These are phyloP conservation scores for Stegana nigrithorax DNA, from an alignment of 2,888 invertebrate species.

Conservation along the genomic window DNA sequence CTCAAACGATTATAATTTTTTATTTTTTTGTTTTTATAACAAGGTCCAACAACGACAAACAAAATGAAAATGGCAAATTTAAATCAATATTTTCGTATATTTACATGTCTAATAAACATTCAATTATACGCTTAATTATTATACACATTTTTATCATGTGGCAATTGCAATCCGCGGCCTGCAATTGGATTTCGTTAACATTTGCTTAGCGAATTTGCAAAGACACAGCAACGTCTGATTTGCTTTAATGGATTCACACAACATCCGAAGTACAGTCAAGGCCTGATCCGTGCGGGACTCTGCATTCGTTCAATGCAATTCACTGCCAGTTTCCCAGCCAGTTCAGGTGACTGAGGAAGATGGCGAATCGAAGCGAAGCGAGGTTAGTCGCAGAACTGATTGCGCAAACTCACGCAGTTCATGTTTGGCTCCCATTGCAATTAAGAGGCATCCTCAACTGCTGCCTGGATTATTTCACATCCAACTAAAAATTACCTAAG, in stretches of 20 bases:
- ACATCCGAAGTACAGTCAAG: neutral
- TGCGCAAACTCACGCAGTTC: slow-evolving; percentile 54
- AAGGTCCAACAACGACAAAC: neutral
- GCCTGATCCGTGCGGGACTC: neutral
- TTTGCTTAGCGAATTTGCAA: neutral
- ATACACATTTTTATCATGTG: too few relatives aligned
- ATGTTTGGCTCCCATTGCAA: slow-evolving; percentile 51
- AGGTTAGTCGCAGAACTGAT: slow-evolving; percentile 41
- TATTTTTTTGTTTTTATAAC: slow-evolving; percentile 12
- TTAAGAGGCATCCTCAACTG: slow-evolving; percentile 36
- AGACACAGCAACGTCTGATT: too few relatives aligned
- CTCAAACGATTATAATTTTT: neutral
- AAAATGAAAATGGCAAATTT: neutral
- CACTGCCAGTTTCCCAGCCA: too few relatives aligned
- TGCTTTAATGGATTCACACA: too few relatives aligned
- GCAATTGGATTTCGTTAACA: too few relatives aligned
- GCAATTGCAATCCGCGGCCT: neutral
- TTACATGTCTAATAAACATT: neutral
- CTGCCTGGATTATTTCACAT: neutral
- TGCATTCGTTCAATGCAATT: neutral
- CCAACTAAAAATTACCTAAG: neutral
- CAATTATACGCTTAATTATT: slow-evolving; percentile 1
- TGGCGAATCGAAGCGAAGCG: neutral
- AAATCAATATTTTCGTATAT: neutral
- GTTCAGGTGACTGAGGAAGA: neutral